These are phyloP conservation scores for Cephus cinctus DNA, from an alignment of 1,140 invertebrate genomes.

Conservation along the genomic window DNA sequence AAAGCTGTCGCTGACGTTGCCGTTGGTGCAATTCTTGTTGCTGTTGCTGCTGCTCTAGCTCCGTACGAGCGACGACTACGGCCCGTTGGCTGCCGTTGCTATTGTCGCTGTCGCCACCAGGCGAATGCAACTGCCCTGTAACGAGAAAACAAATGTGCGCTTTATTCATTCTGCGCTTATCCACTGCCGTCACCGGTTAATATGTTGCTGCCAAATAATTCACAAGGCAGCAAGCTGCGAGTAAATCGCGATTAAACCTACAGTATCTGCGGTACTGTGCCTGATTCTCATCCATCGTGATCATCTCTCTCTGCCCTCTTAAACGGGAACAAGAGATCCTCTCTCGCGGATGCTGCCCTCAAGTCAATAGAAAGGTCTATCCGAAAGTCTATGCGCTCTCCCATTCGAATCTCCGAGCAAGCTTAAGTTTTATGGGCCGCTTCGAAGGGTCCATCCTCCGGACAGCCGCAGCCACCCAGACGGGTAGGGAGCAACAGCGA, in stretches of 20 bases:
- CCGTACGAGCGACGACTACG: too few relatives aligned
- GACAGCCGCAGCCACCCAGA: too few relatives aligned
- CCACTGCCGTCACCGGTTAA: too few relatives aligned
- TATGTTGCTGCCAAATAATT: too few relatives aligned
- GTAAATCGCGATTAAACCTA: too few relatives aligned
- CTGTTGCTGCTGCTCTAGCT: conserved; percentile 22
- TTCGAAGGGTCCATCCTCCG: conserved; percentile 1
- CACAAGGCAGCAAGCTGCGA: too few relatives aligned
- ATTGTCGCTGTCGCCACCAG: conserved; percentile 47
- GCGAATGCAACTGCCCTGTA: conserved; percentile 49
- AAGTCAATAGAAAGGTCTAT: not conserved
- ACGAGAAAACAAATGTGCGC: not conserved
- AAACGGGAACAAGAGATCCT: too few relatives aligned
- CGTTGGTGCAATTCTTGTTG: conserved; percentile 24
- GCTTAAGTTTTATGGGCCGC: conserved; percentile 37
- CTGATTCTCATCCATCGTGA: conserved; percentile 41
- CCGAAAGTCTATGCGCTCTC: not conserved
- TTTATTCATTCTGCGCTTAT: too few relatives aligned
- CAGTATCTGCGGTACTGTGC: conserved; percentile 43
- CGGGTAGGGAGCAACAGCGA: too few relatives aligned
- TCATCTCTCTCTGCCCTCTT: too few relatives aligned
- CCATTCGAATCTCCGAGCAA: conserved; percentile 37
- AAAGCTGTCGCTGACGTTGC: conserved; percentile 34
- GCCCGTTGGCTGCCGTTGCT: conserved; percentile 41
- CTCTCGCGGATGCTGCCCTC: too few relatives aligned